Percentiles rank a stretch among this genome's conserved stretches.
Conservation (phyloP, 1,140 invertebrate genomes). For the Hypothenemus hampei region DNA sequence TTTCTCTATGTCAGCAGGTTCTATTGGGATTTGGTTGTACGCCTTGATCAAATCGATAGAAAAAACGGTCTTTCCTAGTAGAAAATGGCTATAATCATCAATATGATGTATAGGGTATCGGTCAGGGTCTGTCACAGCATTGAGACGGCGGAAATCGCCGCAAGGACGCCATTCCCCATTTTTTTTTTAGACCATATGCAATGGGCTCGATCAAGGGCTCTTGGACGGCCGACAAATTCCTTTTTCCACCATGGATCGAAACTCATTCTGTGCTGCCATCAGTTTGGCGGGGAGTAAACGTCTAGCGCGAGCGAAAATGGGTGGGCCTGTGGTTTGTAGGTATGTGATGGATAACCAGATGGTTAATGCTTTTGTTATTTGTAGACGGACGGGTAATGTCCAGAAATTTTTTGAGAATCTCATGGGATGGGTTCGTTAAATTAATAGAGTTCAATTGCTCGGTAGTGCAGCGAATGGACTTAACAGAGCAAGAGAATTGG, state of each 20-base stretch:
- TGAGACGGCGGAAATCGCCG: constrained; percentile 40
- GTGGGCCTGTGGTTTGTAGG: no score
- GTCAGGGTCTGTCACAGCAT: constrained; percentile 40
- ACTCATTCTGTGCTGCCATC: constrained; percentile 37
- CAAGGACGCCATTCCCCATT: constrained; percentile 45
- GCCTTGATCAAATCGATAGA: constrained; percentile 30
- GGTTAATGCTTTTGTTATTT: no score
- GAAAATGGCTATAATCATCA: constrained; percentile 36
- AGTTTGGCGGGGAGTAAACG: constrained; percentile 32
- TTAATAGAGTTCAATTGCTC: no score
- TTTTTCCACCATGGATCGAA: constrained; percentile 24
- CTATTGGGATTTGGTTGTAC: no score
- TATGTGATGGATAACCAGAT: no score
- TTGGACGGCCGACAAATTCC: constrained; percentile 37
- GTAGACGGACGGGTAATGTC: no score
- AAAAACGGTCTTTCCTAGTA: constrained; percentile 45
- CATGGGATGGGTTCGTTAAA: no score
- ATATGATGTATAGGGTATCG: constrained; percentile 38
- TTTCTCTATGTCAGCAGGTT: no score
- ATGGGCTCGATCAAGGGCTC: constrained; percentile 43
- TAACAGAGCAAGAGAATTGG: no score
- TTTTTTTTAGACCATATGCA: constrained; percentile 45
- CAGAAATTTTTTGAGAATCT: no score
- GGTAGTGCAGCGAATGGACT: no score
- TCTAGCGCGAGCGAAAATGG: no score